Base-by-base conservation (phyloP, 2,888 invertebrate genomes). In the Tetropium fuscum region DNA sequence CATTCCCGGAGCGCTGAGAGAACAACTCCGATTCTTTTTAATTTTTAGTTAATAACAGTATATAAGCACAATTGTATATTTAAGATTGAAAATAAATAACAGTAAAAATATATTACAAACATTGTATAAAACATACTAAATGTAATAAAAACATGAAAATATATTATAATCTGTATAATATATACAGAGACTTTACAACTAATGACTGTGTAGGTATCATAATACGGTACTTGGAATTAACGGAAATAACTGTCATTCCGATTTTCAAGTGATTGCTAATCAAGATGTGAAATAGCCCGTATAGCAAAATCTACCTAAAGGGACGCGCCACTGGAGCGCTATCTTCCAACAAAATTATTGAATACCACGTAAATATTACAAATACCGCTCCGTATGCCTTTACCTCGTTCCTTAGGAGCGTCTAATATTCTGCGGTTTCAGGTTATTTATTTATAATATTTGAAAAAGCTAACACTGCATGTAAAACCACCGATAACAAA, bases 81-180 rank as follows among this genome's bases (percentile, higher is more conserved):
- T 72, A 76, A 73, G 69, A 73, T 72, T 71, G 70, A 77, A 78
- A 79, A 80, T 79, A 78, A 80, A 78, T 78, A 79, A 80, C 78
- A 75, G 74, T 76, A 78, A 79, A 78, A 78, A 77, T 79, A 80
- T 78, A 78, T 76, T 80, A 79, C 78, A 76, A 77, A 77, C 75
- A 72, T 64, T 74, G 78, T 80, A 80, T 78, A 79, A 80, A 80
- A 80, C 77, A 77, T 79, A 78, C 74, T 77, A 76, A 78, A 75
- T 75, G 72, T 75, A 79, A 78, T 78, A 78, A 75, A 70, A 75
- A 74, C 71, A 73, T 73, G 69, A 73, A 78, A 76, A 74, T 78
- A 77, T 74, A 68, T 70, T 70, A 70, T 75, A 68, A 65, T 74
- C 78, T 79, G 78, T 78, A 78, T 79, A 79, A 76, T 80, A 79